Evolutionary conservation across 1,140 invertebrate genomes (phyloP).

Genomic region (Teleopsis dalmanni): DNA sequence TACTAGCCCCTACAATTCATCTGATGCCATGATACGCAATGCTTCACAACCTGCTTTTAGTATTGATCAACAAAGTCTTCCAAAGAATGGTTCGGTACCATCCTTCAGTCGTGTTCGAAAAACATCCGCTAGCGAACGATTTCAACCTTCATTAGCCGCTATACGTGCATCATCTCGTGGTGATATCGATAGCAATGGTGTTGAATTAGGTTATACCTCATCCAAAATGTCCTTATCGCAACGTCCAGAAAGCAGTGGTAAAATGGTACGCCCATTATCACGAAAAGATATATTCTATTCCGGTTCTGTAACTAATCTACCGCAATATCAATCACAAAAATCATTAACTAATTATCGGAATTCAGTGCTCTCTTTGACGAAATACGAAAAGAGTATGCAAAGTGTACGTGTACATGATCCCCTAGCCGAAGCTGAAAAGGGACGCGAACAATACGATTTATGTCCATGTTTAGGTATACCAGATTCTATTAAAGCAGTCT

Average conservation of each 20-base stretch:
- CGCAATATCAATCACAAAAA: conserved; percentile 87
- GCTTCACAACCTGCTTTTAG: conserved; percentile 77
- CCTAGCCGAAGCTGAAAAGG: conserved; percentile 55
- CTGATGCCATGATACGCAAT: conserved; percentile 62
- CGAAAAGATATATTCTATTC: conserved; percentile 98
- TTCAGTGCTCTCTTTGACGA: conserved; percentile 70
- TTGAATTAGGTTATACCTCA: conserved; percentile 41
- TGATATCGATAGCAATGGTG: conserved; percentile 52
- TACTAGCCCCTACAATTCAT: conserved; percentile 39
- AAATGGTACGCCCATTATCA: conserved; percentile 83
- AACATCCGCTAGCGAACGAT: conserved; percentile 68
- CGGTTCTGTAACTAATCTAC: conserved; percentile 83
- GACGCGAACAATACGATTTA: conserved; percentile 59
- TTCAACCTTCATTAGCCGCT: conserved; percentile 67
- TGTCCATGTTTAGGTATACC: conserved; percentile 74
- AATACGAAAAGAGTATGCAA: conserved; percentile 55
- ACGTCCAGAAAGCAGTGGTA: conserved; percentile 26
- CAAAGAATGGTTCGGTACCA: conserved; percentile 81
- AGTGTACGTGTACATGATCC: conserved; percentile 39
- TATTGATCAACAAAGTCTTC: conserved; percentile 67
- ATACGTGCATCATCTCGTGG: conserved; percentile 62
- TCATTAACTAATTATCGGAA: conserved; percentile 81
- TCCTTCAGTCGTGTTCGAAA: conserved; percentile 77
- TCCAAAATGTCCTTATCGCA: conserved; percentile 46
- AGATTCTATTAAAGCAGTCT: conserved; percentile 69